These are phyloP conservation scores for Amphipoea lucens DNA, from an alignment of 2,888 invertebrate species.

Conservation along the genomic window DNA sequence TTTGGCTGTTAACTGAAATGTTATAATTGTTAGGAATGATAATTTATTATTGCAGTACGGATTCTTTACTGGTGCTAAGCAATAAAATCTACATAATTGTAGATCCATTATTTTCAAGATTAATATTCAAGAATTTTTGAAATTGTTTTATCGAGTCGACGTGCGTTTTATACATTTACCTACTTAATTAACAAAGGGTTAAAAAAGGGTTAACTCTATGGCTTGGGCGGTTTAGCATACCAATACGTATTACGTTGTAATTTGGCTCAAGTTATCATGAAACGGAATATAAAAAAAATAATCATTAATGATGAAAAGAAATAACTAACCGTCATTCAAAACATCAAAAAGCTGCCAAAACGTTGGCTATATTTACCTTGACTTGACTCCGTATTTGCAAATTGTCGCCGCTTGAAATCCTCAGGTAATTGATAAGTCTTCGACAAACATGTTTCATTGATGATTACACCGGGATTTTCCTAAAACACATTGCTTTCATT, in stretches of 20 bases:
- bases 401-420: conserved; percentile 35
- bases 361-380: conserved; percentile 1
- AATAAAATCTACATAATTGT: conserved; percentile 24
- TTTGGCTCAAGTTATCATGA: neutral
- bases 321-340: neutral
- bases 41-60: conserved; percentile 38
- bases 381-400: conserved; percentile 30
- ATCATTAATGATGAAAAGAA: neutral
- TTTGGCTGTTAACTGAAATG: conserved; percentile 34
- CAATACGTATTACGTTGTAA: neutral
- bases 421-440: conserved; percentile 48
- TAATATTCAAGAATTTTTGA: neutral
- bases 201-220: neutral
- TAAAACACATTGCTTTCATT: neutral
- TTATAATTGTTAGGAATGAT: conserved; percentile 17
- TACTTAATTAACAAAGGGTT: neutral
- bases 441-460: conserved; percentile 6
- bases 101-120: conserved; percentile 19
- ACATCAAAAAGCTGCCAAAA: neutral
- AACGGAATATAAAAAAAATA: neutral
- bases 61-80: conserved; percentile 22
- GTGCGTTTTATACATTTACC: neutral
- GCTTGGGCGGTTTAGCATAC: neutral
- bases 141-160: neutral
- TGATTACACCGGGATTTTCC: neutral